phyloP scores from a whole-genome alignment of 2,888 invertebrate genomes.

The Metalampra italica region DNA sequence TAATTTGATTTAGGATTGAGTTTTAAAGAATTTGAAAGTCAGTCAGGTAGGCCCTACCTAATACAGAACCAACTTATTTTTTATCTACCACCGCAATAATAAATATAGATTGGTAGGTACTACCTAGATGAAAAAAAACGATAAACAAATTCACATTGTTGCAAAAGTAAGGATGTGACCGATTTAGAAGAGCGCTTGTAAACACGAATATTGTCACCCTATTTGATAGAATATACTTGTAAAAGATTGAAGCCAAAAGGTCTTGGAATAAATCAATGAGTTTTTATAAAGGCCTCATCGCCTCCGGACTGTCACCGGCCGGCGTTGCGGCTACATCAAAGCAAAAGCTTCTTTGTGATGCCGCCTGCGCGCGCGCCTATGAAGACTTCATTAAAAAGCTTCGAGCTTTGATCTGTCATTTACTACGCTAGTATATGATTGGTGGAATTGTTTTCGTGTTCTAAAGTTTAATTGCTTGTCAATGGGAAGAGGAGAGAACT shows the following conservation, averaged over 20 bases:
- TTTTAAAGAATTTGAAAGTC: too few species aligned
- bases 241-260: constrained; percentile 33
- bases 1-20: too few species aligned
- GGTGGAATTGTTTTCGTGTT: constrained; percentile 27
- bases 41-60: too few species aligned
- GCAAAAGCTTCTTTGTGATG: constrained; percentile 42
- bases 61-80: too few species aligned
- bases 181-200: too few species aligned
- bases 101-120: too few species aligned
- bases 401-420: constrained; percentile 45
- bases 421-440: constrained; percentile 37
- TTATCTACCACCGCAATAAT: too few species aligned
- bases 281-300: constrained; percentile 75
- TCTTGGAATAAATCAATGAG: constrained; percentile 64
- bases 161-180: too few species aligned
- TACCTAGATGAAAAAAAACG: too few species aligned
- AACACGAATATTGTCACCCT: constrained; percentile 12
- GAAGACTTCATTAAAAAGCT: constrained; percentile 61
- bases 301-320: constrained; percentile 57
- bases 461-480: not conserved
- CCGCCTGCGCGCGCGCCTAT: constrained; percentile 53
- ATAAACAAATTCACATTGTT: too few species aligned
- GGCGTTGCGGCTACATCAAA: constrained; percentile 51
- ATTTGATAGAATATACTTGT: constrained; percentile 37
- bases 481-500: not conserved